phyloP scores from a whole-genome alignment of 2,113 vertebrate genomes.

The Meleagris gallopavo region DNA sequence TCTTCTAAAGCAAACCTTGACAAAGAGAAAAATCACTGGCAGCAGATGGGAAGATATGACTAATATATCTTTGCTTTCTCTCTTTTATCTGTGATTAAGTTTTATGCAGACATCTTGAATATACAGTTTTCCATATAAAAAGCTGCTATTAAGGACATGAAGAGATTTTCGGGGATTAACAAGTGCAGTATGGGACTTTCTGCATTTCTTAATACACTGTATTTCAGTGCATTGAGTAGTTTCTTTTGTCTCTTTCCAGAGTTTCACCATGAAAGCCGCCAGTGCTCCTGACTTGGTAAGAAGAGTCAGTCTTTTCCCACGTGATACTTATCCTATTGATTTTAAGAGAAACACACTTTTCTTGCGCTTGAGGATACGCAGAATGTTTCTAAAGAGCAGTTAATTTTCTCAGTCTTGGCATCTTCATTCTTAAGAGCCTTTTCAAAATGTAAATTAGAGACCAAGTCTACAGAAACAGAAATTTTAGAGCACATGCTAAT shows the following conservation, averaged over 20 bases:
- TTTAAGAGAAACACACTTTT: neutral
- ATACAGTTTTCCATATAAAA: slow-evolving; percentile 49
- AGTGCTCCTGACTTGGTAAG: slow-evolving; percentile 50
- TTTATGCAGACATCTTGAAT: slow-evolving; percentile 11
- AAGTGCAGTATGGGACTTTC: slow-evolving; percentile 12
- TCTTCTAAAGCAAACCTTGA: neutral
- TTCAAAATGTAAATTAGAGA: slow-evolving; percentile 65
- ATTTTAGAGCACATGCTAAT: slow-evolving; percentile 48
- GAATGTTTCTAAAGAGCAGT: neutral
- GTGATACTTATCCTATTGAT: neutral
- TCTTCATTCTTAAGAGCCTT: slow-evolving; percentile 44
- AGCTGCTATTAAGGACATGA: slow-evolving; percentile 10
- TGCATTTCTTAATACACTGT: slow-evolving; percentile 7
- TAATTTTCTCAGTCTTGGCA: neutral
- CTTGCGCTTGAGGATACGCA: neutral
- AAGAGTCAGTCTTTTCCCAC: neutral
- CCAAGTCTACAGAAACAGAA: neutral
- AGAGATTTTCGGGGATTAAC: slow-evolving; percentile 53
- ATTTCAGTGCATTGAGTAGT: slow-evolving; percentile 7
- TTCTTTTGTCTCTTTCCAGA: slow-evolving; percentile 47
- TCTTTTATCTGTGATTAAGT: slow-evolving; percentile 20
- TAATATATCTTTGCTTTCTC: neutral
- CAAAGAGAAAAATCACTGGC: neutral
- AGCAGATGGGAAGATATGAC: neutral
- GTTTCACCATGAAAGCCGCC: slow-evolving; percentile 7